A percentile compares a stretch with the other conserved stretches of the same genome.
phyloP scores from a whole-genome alignment of 2,797 vertebrate species.

The Pangasius macronema region DNA sequence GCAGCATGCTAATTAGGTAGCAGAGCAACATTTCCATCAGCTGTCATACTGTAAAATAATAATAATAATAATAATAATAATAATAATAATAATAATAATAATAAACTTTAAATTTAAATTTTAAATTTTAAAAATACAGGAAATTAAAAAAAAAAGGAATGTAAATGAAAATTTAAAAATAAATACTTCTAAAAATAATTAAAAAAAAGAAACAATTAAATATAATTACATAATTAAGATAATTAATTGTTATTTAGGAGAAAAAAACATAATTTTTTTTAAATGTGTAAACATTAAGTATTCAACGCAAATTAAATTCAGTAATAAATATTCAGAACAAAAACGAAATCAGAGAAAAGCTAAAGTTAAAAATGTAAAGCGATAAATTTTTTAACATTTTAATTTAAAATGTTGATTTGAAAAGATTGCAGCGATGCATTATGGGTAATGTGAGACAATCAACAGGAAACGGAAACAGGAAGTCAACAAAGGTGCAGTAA shows the following conservation, averaged over 20 bases:
- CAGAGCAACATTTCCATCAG: background rate
- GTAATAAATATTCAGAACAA: background rate
- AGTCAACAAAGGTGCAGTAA: background rate
- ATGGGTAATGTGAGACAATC: constrained; percentile 19
- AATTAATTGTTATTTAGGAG: background rate
- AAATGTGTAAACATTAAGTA: background rate
- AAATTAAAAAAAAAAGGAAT: background rate
- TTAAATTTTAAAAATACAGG: too few relatives aligned
- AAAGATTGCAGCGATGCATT: background rate
- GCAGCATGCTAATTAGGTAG: background rate
- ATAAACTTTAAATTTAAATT: too few relatives aligned
- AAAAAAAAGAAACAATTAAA: background rate
- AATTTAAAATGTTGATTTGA: background rate
- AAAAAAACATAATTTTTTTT: background rate
- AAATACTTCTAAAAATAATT: background rate
- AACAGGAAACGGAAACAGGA: constrained; percentile 5
- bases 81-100: too few relatives aligned
- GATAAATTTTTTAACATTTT: too few relatives aligned
- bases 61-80: background rate
- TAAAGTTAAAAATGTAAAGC: background rate
- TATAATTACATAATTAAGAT: background rate
- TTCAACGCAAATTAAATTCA: background rate
- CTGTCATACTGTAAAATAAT: background rate
- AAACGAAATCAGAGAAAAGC: background rate
- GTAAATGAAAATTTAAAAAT: background rate